Evolutionary conservation across 2,888 invertebrate species (phyloP).

Genomic region (Cataglyphis rosenhaueri): DNA sequence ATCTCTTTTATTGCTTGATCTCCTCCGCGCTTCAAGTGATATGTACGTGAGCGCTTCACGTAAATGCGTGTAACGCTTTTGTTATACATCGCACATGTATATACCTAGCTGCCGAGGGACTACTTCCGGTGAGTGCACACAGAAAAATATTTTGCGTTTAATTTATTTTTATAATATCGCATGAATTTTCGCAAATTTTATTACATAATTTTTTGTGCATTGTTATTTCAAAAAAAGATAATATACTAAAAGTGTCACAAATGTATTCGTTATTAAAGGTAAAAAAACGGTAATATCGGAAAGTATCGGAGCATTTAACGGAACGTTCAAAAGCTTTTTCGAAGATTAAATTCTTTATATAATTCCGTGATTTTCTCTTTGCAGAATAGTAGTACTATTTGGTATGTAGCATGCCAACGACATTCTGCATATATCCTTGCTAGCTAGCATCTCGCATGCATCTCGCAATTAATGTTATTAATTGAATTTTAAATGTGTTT

Average conservation of each 20-base stretch:
- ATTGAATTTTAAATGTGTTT: slow-evolving; percentile 83
- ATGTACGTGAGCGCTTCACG: too few species aligned
- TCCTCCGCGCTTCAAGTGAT: too few species aligned
- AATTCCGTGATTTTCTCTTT: slow-evolving; percentile 39
- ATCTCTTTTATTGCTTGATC: too few species aligned
- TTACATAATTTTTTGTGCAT: background rate
- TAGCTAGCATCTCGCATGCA: background rate
- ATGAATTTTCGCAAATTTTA: background rate
- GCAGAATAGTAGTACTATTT: slow-evolving; percentile 9
- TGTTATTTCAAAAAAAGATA: background rate
- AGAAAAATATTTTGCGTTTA: background rate
- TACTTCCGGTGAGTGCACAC: too few species aligned
- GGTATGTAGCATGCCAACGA: slow-evolving; percentile 28
- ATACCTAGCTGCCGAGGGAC: too few species aligned
- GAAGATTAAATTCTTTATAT: slow-evolving; percentile 29
- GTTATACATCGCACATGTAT: too few species aligned
- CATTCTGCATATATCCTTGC: slow-evolving; percentile 1
- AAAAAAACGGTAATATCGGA: background rate
- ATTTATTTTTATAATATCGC: background rate
- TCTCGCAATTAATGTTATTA: slow-evolving; percentile 63
- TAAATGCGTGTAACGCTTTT: too few species aligned
- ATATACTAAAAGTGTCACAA: background rate
- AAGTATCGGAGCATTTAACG: slow-evolving; percentile 12
- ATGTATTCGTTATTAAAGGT: background rate
- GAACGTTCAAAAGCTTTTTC: slow-evolving; percentile 13